Conservation (phyloP, 2,113 vertebrate genomes). For the Eublepharis macularius region DNA sequence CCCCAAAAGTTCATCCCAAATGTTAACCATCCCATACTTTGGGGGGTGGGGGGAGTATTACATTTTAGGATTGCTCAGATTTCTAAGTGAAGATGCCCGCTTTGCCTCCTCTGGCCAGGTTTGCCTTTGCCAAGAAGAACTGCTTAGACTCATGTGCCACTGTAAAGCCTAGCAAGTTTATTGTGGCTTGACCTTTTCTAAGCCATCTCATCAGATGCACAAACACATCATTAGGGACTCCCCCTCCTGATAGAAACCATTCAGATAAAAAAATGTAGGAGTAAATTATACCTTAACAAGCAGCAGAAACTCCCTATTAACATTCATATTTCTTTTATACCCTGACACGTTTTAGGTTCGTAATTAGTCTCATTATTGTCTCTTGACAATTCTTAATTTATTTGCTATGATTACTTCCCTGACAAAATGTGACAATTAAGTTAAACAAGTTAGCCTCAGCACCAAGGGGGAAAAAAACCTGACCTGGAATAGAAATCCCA, state of each 20-base stretch:
- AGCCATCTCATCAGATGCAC: neutral
- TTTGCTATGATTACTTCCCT: slow-evolving; percentile 4
- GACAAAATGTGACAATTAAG: slow-evolving; percentile 13
- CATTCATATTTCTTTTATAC: neutral
- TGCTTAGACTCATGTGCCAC: neutral
- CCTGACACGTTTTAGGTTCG: neutral
- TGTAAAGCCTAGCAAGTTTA: neutral
- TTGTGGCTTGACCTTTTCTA: neutral
- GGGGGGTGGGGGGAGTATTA: neutral
- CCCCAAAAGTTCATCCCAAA: neutral
- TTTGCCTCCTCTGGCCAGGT: neutral
- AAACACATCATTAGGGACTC: neutral
- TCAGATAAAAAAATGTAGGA: neutral
- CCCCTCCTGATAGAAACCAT: neutral
- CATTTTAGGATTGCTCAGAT: neutral
- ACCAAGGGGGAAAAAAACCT: neutral
- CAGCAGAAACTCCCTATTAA: neutral
- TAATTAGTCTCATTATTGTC: slow-evolving; percentile 11
- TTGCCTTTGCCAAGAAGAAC: neutral
- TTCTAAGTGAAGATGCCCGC: neutral
- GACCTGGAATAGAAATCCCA: neutral
- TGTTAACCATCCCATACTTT: neutral
- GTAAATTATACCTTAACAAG: neutral
- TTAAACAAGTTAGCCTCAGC: neutral
- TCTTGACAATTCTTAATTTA: slow-evolving; percentile 15